These are phyloP conservation scores for Lagenorhynchus albirostris DNA, from an alignment of 2,113 vertebrate genomes.

Conservation along the genomic window DNA sequence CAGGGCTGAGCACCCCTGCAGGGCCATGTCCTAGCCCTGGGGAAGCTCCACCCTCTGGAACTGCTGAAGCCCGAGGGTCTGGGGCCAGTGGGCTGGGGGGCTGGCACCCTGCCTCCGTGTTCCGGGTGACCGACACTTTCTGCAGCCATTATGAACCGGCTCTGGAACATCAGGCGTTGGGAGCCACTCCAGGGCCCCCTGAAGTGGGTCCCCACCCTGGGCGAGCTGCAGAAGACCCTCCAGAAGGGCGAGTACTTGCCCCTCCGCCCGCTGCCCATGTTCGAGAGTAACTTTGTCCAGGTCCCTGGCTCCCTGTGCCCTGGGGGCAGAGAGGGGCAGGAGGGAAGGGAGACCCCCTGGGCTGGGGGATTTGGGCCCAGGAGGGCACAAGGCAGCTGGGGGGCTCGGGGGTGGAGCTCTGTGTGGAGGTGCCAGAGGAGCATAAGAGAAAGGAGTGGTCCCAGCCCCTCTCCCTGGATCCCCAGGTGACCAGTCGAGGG, in stretches of 20 bases:
- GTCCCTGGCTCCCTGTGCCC: slow-evolving; percentile 26
- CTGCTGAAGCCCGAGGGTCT: neutral
- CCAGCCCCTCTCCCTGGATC: neutral
- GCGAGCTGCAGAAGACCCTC: slow-evolving; percentile 71
- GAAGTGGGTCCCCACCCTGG: slow-evolving; percentile 57
- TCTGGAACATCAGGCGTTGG: neutral
- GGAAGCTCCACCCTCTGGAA: neutral
- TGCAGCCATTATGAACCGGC: slow-evolving; percentile 17
- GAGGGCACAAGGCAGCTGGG: neutral
- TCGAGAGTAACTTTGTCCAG: slow-evolving; percentile 77
- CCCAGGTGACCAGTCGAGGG: slow-evolving; percentile 72
- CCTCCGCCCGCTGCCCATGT: slow-evolving; percentile 70
- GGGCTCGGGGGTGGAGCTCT: accelerated
- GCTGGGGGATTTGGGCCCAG: neutral
- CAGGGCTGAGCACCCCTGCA: neutral
- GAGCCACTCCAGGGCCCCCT: neutral
- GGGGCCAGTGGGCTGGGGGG: neutral
- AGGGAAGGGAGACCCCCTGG: neutral
- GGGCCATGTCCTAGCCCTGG: neutral
- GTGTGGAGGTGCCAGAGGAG: neutral
- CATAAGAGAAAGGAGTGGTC: neutral
- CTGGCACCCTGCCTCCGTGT: neutral
- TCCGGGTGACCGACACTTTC: neutral
- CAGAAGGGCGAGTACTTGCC: slow-evolving; percentile 67
- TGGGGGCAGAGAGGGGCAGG: neutral